Evolutionary conservation across 1,140 invertebrate genomes (phyloP).

Genomic region (Drosophila subobscura): DNA sequence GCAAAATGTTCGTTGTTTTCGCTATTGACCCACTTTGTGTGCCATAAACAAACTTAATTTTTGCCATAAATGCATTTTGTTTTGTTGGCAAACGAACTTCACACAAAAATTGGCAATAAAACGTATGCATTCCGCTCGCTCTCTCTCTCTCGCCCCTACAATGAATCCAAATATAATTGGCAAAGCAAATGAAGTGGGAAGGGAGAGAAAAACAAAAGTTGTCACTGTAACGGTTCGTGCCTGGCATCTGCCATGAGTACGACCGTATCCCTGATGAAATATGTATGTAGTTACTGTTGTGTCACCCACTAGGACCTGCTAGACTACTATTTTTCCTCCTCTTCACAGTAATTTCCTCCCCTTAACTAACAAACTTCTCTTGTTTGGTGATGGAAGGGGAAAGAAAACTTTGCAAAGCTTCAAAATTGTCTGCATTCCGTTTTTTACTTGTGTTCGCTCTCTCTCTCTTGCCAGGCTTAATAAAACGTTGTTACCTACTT

Average conservation of each 20-base stretch:
- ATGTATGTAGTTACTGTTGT: background rate
- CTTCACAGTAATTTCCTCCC: background rate
- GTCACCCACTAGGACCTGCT: too few species aligned
- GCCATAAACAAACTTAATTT: conserved; percentile 12
- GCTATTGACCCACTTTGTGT: too few species aligned
- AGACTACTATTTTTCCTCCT: background rate
- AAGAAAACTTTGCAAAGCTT: conserved; percentile 26
- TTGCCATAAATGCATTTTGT: conserved; percentile 2
- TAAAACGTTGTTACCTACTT: conserved; percentile 67
- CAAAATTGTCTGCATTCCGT: conserved; percentile 38
- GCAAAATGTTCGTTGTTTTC: too few species aligned
- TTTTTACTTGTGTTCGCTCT: conserved; percentile 7
- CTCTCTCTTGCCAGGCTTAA: conserved; percentile 39
- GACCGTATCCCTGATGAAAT: conserved; percentile 34
- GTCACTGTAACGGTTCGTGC: conserved; percentile 2
- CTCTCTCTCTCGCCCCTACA: background rate
- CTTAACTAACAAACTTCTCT: conserved; percentile 31
- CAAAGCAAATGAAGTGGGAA: conserved; percentile 26
- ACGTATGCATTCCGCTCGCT: conserved; percentile 3
- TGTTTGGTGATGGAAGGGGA: background rate
- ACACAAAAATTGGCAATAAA: conserved; percentile 27
- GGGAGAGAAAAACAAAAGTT: conserved; percentile 31
- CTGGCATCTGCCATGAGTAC: background rate
- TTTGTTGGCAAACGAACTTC: conserved; percentile 13
- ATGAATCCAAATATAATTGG: conserved; percentile 17